phyloP scores from a whole-genome alignment of 2,888 invertebrate species.

The Noctua janthina region DNA sequence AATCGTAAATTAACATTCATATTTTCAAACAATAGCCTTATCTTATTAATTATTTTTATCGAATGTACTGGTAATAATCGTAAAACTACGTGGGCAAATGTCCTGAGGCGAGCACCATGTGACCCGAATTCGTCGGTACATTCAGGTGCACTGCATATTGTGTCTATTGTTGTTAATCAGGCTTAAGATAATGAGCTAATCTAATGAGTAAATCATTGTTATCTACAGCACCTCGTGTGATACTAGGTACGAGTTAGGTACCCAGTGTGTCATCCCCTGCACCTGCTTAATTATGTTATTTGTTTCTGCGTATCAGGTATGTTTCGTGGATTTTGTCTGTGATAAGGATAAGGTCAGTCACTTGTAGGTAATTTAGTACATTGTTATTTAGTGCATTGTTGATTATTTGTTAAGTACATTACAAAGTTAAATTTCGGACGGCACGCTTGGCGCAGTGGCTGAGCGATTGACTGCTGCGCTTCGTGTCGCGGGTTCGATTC shows the following conservation, averaged over 20 bases:
- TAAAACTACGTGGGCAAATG: slow-evolving; percentile 35
- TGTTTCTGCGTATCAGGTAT: slow-evolving; percentile 39
- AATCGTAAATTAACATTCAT: slow-evolving; percentile 17
- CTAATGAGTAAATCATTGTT: slow-evolving; percentile 44
- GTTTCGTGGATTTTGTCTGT: slow-evolving; percentile 12
- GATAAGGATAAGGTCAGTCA: slow-evolving; percentile 39
- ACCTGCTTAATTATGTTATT: slow-evolving; percentile 48
- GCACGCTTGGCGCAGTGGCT: too few species aligned
- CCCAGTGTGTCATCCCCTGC: slow-evolving; percentile 45
- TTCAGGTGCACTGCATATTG: slow-evolving; percentile 69
- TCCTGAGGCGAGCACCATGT: slow-evolving; percentile 48
- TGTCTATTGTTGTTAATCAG: slow-evolving; percentile 45
- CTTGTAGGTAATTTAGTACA: slow-evolving; percentile 31
- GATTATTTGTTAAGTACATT: slow-evolving; percentile 19
- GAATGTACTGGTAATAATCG: slow-evolving; percentile 36
- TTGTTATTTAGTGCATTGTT: slow-evolving; percentile 16
- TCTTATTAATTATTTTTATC: slow-evolving; percentile 53
- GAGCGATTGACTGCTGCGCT: too few species aligned
- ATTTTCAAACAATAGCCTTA: slow-evolving; percentile 59
- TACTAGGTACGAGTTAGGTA: slow-evolving; percentile 40
- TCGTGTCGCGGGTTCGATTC: too few species aligned
- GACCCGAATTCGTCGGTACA: slow-evolving; percentile 67
- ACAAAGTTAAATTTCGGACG: background rate
- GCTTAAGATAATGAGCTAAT: slow-evolving; percentile 55
- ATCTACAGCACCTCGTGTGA: slow-evolving; percentile 43